A percentile compares a stretch with the other conserved stretches of the same genome.
phyloP scores from a whole-genome alignment of 2,113 vertebrate genomes.

The Pterocles gutturalis region DNA sequence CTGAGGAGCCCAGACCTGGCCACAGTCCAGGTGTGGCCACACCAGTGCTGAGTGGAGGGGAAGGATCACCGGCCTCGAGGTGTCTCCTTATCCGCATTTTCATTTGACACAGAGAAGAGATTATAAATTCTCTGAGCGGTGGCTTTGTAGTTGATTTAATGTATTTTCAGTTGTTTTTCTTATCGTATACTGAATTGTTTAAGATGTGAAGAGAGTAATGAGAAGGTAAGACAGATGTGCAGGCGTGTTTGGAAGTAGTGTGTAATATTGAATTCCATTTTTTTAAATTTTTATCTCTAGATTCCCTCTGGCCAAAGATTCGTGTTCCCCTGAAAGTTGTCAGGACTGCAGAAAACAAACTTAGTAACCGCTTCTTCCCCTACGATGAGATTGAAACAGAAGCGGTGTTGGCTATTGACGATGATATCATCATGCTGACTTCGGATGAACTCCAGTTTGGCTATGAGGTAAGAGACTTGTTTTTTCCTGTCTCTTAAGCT shows the following conservation, averaged over 20 bases:
- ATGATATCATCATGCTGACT: constrained; percentile 98
- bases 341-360: constrained; percentile 94
- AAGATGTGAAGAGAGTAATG: not conserved
- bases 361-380: constrained; percentile 98
- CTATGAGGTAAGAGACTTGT: constrained; percentile 86
- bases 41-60: not conserved
- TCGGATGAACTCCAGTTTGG: constrained; percentile 98
- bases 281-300: constrained; percentile 64
- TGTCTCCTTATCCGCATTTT: not conserved
- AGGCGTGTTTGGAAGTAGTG: not conserved
- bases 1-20: not conserved
- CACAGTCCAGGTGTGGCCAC: not conserved
- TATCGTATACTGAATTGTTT: not conserved
- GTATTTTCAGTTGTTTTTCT: not conserved
- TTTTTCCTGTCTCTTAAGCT: not conserved
- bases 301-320: constrained; percentile 96
- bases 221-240: not conserved
- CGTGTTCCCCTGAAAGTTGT: constrained; percentile 94
- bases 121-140: not conserved
- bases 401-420: constrained; percentile 95
- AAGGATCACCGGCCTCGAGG: not conserved
- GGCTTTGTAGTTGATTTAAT: not conserved
- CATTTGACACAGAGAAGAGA: not conserved
- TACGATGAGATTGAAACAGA: constrained; percentile 97
- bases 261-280: not conserved